Conservation (phyloP, 1,140 invertebrate genomes). For the Archegozetes longisetosus region DNA sequence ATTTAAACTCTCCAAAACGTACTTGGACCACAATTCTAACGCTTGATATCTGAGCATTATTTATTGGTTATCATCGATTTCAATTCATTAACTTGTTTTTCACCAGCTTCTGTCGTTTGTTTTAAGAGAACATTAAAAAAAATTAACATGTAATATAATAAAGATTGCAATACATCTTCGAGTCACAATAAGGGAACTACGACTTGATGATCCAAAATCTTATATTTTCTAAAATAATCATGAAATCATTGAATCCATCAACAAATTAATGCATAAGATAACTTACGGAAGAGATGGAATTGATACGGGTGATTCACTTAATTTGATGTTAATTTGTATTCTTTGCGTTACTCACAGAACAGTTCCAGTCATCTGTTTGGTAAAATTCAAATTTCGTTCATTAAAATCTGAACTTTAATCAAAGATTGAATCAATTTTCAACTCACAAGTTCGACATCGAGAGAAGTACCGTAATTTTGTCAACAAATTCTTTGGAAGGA, state of each 20-base stretch:
- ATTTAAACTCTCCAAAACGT: too few relatives aligned
- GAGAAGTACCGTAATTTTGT: not conserved
- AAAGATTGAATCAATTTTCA: too few relatives aligned
- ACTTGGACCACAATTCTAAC: too few relatives aligned
- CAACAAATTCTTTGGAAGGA: not conserved
- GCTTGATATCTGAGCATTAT: too few relatives aligned
- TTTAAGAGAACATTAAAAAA: too few relatives aligned
- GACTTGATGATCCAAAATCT: too few relatives aligned
- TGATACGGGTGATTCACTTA: too few relatives aligned
- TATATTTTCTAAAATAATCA: not conserved
- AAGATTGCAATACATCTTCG: not conserved
- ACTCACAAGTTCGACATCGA: not conserved
- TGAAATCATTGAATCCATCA: too few relatives aligned
- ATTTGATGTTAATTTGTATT: not conserved
- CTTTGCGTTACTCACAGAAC: not conserved
- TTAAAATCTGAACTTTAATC: not conserved
- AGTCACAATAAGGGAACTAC: not conserved
- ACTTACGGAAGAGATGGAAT: too few relatives aligned
- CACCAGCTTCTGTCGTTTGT: not conserved
- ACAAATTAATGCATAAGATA: too few relatives aligned
- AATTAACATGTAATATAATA: not conserved
- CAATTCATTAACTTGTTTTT: not conserved
- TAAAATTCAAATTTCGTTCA: not conserved
- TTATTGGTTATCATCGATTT: not conserved
- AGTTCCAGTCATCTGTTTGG: not conserved